Evolutionary conservation across 2,888 invertebrate species (phyloP), one percentile per base, ranked within the genome.

Genomic region (Brenthis hecate): DNA sequence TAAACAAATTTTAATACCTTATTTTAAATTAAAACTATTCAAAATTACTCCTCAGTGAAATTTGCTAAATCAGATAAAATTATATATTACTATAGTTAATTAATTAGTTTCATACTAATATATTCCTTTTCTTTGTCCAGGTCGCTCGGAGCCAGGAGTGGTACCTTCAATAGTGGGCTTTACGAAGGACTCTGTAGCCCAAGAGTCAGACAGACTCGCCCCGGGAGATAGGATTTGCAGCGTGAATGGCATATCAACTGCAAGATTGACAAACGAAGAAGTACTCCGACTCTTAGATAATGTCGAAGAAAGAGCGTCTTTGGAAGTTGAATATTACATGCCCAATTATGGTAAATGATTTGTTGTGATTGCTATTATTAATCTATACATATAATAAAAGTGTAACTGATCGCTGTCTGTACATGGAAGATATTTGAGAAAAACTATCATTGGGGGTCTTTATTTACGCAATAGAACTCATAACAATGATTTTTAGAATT

Each of bases 321-420:
- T 97, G 78, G 97, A 97, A 88, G 95, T 97, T 74, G 97, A 97
- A 82, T 97, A 97, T 87, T 96, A 96, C 72, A 94, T 97, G 83
- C 97, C 97, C 43, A 95, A 96, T 81, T 95, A 95, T 87, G 95
- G 97, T 97, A 85, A 94, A 94, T 91, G 28, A 28, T 13, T 23
- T 5, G 5, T 36, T 32, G 14, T 5, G 1, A 6, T 8, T 36
- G 36, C 6, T 8, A 36, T 36, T 8, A 8, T 6, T 28, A 36
- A 36, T n/a, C n/a, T n/a, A n/a, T n/a, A n/a, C n/a, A n/a, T n/a
- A n/a, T n/a, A n/a, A n/a, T n/a, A n/a, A n/a, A n/a, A n/a, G n/a
- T n/a, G n/a, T n/a, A n/a, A n/a, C n/a, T n/a, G n/a, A n/a, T n/a
- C n/a, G n/a, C n/a, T n/a, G n/a, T n/a, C n/a, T n/a, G n/a, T n/a